A percentile compares a stretch with the other conserved stretches of the same genome.
These are phyloP conservation scores for Harpagoxenus sublaevis DNA, from an alignment of 2,888 invertebrate genomes.

Conservation along the genomic window DNA sequence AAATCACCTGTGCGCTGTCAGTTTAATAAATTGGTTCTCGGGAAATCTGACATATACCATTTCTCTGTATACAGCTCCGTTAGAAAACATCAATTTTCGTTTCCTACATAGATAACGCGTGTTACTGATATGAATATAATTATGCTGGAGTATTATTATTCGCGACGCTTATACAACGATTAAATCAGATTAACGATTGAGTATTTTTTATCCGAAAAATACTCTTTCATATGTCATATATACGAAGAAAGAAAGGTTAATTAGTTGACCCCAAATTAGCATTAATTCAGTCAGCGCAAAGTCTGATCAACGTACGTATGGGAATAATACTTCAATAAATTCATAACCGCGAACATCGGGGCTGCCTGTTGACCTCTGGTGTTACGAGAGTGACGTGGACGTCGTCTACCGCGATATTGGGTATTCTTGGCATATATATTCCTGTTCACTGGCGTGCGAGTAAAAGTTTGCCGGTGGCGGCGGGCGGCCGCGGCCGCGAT, in stretches of 20 bases:
- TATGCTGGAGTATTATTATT: background rate
- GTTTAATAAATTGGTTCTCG: slow-evolving; percentile 9
- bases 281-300: slow-evolving; percentile 13
- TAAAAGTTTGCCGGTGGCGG: slow-evolving; percentile 29
- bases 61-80: background rate
- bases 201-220: background rate
- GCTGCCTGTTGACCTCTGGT: slow-evolving; percentile 5
- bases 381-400: background rate
- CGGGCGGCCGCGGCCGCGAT: background rate
- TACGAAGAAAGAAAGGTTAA: slow-evolving; percentile 7
- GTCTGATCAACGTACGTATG: background rate
- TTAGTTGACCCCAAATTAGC: background rate
- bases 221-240: background rate
- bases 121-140: background rate
- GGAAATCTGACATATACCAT: background rate
- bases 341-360: slow-evolving; percentile 20
- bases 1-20: slow-evolving; percentile 34
- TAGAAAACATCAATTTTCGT: background rate
- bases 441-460: background rate
- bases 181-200: background rate
- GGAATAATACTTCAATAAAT: slow-evolving; percentile 34
- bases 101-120: background rate
- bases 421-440: slow-evolving; percentile 2
- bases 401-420: background rate
- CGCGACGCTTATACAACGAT: background rate